Evolutionary conservation across 2,797 vertebrate genomes (phyloP).

Genomic region (Poecilia picta): DNA sequence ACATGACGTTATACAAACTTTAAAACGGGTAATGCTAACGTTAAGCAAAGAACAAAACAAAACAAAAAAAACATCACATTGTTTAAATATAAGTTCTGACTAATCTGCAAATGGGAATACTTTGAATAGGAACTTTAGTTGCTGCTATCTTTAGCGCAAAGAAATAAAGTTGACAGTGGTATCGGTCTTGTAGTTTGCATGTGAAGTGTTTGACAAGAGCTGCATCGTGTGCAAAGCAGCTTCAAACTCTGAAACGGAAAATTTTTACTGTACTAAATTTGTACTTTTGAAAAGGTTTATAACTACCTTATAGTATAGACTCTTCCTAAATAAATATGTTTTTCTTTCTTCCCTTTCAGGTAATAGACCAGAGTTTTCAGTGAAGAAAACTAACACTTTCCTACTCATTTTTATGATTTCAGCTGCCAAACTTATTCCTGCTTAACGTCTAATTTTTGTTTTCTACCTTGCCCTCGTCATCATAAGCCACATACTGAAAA

Average conservation of each 20-base stretch:
- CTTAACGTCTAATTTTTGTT: neutral
- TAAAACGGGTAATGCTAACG: neutral
- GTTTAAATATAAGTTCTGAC: neutral
- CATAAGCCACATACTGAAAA: neutral
- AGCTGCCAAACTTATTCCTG: neutral
- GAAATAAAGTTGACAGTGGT: neutral
- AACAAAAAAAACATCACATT: neutral
- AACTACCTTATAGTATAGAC: neutral
- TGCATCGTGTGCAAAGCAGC: neutral
- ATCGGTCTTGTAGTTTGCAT: neutral
- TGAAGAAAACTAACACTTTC: neutral
- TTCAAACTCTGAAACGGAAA: neutral
- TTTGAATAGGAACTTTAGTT: conserved; percentile 10
- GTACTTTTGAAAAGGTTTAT: neutral
- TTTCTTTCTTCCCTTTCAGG: neutral
- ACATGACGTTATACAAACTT: neutral
- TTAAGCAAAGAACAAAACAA: neutral
- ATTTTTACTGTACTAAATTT: neutral
- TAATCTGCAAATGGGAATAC: conserved; percentile 3
- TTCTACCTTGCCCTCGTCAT: neutral
- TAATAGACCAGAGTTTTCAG: neutral
- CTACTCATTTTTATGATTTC: neutral
- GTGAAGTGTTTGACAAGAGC: neutral
- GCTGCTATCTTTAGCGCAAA: neutral
- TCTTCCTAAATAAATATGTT: neutral